phyloP scores from a whole-genome alignment of 2,113 vertebrate genomes.

The Cathartes aura region DNA sequence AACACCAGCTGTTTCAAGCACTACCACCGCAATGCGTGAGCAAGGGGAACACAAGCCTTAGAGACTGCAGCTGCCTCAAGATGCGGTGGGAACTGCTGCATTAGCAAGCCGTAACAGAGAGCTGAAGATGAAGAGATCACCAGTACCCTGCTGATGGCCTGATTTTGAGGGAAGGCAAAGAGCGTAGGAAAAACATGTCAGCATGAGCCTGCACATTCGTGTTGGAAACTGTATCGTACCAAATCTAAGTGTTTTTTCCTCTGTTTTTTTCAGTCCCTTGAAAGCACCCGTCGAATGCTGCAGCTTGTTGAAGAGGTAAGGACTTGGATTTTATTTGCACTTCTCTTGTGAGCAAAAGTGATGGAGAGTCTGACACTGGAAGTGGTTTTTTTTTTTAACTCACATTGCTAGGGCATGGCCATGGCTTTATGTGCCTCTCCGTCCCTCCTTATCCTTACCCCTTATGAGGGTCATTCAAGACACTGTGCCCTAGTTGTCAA shows the following conservation, averaged over 20 bases:
- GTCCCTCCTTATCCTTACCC: background rate
- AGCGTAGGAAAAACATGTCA: background rate
- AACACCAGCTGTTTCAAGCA: background rate
- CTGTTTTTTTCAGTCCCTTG: conserved; percentile 86
- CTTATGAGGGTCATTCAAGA: background rate
- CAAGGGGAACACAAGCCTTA: background rate
- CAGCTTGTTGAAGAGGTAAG: conserved; percentile 99
- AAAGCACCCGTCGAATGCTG: conserved; percentile 98
- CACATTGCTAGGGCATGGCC: background rate
- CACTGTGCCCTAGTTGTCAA: background rate
- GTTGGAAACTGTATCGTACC: background rate
- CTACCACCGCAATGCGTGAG: rapidly evolving
- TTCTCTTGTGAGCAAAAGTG: background rate
- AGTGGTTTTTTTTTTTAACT: background rate
- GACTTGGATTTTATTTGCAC: background rate
- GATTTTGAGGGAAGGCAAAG: background rate
- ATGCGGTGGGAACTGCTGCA: background rate
- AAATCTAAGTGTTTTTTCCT: background rate
- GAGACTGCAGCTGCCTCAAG: background rate
- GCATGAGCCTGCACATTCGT: background rate
- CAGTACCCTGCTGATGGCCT: background rate
- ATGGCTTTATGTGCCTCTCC: background rate
- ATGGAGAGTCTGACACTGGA: background rate
- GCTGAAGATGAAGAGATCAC: background rate
- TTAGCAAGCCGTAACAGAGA: background rate